Evolutionary conservation across 2,888 invertebrate species (phyloP), one percentile per base, ranked within the genome.

Genomic region (Horisme vitalbata): DNA sequence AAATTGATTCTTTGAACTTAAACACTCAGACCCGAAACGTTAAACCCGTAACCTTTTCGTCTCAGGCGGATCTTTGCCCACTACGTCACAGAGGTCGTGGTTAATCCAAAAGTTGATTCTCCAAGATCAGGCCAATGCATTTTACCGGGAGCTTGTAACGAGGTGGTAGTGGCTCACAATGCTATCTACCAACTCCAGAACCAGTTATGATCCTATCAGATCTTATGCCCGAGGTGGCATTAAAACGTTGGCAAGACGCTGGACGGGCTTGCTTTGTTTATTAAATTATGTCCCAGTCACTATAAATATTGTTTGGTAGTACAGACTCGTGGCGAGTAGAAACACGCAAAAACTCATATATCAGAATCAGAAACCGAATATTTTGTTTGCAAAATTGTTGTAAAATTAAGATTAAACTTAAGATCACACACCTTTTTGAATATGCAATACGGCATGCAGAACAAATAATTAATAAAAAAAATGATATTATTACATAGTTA

Each of bases 191-290:
- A 64, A 70, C 72, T 70, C 74, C 74, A 63, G 71, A 87, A 88
- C 89, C 87, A 79, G 89, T 89, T 89, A 83, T 82, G 83, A 82
- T 73, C 71, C 82, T 89, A 89, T 89, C 89, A 79, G 88, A 89
- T 88, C 75, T 76, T 73, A 77, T 77, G 83, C 81, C 80, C 64
- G 79, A 83, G 86, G 86, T 87, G 87, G 81, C 80, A 83, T 79
- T 86, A 86, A 86, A 85, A 79, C 68, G 56, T 56, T 52, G 53
- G 52, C 53, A 41, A n/a, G n/a, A n/a, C n/a, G n/a, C n/a, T n/a
- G n/a, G 50, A 34, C 18, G 35, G 70, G 63, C 72, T 83, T 85
- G 87, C 86, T 88, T 89, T 88, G 89, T 89, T 89, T 89, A 89
- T 89, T 89, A 89, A 88, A 89, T 88, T 86, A 88, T 87, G 87